phyloP scores from a whole-genome alignment of 2,888 invertebrate genomes.

The Poecilus cupreus region DNA sequence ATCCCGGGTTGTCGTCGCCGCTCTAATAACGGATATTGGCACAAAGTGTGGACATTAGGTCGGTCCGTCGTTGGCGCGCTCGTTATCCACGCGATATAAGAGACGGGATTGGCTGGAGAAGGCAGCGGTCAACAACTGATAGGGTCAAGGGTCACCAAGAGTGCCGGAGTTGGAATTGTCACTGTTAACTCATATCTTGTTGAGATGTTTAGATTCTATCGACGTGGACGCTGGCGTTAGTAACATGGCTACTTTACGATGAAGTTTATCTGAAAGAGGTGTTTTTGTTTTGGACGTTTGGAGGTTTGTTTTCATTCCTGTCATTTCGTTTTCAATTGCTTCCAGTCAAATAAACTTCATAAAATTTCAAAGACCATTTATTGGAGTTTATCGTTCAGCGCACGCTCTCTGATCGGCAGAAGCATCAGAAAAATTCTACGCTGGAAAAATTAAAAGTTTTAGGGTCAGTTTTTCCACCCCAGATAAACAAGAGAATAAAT shows the following conservation, averaged over 20 bases:
- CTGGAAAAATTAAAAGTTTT: too few species aligned
- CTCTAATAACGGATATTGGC: slow-evolving; percentile 65
- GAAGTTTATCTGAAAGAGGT: slow-evolving; percentile 4
- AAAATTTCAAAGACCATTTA: too few species aligned
- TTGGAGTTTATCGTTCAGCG: too few species aligned
- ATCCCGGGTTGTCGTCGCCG: slow-evolving; percentile 61
- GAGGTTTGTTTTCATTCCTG: background rate
- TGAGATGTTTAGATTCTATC: slow-evolving; percentile 36
- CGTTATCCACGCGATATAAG: slow-evolving; percentile 40
- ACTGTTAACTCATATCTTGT: slow-evolving; percentile 40
- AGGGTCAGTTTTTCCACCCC: too few species aligned
- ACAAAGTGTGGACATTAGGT: slow-evolving; percentile 65
- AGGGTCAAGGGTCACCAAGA: slow-evolving; percentile 30
- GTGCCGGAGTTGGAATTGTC: slow-evolving; percentile 41
- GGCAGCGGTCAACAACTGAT: slow-evolving; percentile 54
- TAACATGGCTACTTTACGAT: background rate
- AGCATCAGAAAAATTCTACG: too few species aligned
- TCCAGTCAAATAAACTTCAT: too few species aligned
- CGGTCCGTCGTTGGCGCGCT: slow-evolving; percentile 60
- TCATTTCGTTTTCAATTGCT: too few species aligned
- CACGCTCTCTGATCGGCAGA: too few species aligned
- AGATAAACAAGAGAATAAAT: too few species aligned
- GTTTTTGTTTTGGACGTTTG: background rate
- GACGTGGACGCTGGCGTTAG: background rate
- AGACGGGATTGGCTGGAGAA: slow-evolving; percentile 34